Base-by-base conservation (phyloP, 1,140 invertebrate species). In the Diabrotica virgifera region DNA sequence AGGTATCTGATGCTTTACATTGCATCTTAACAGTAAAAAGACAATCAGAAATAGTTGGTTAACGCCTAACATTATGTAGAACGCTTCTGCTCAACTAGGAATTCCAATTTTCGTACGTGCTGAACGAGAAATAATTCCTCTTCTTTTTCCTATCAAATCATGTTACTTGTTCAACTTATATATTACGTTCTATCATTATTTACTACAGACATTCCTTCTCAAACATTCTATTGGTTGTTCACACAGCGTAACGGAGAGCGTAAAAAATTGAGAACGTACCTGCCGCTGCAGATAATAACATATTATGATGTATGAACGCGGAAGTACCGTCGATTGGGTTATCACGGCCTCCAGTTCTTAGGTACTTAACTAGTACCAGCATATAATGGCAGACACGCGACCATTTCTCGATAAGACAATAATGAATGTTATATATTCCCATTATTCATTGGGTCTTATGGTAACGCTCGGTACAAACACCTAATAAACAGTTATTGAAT, bases 231-330 rank as follows among this genome's bases (percentile, higher is more conserved):
- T 24, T 24, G 8, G 40, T 46, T 46, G 40, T 46, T 8, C 40
- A 46, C 40, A 46, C 8, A 10, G 40, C n/a, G 40, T 46, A 46
- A 46, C 40, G 40, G 40, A 46, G 24, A 24, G 24, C 24, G 24
- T 24, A 24, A 24, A 24, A 24, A 24, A 24, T 24, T 24, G 24
- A 24, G 24, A 24, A 24, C 24, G 24, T 24, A 24, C 24, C 24
- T 24, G 24, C 24, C 24, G 24, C 24, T 46, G 8, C 40, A 46
- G 40, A 46, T 46, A 46, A 46, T 46, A n/a, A 46, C n/a, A 46
- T 46, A 46, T 46, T 46, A 46, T 46, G 40, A 46, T 46, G 40
- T 46, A 46, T n/a, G 40, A 46, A 46, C n/a, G 40, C 40, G 40
- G 40, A 46, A 46, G 40, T 46, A 46, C 40, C 40, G 40, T n/a